Evolutionary conservation across 2,797 vertebrate genomes (phyloP).

Genomic region (Ceyx erithaca): DNA sequence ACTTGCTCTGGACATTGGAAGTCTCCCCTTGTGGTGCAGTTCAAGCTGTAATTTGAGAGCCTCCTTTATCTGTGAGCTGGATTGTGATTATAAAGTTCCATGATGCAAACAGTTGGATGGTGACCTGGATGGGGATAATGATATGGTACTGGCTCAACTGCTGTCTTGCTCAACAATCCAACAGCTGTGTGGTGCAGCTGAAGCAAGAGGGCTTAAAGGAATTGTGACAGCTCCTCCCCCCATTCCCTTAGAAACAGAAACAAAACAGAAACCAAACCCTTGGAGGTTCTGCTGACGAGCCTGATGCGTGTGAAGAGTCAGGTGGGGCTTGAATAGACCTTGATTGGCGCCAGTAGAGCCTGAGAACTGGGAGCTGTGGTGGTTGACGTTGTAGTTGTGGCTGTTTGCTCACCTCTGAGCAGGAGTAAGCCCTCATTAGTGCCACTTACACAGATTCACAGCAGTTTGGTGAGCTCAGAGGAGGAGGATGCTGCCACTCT

Average conservation of each 20-base stretch:
- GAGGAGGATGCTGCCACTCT: not conserved
- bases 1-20: not conserved
- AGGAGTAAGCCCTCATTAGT: not conserved
- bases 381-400: not conserved
- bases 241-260: conserved; percentile 44
- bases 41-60: conserved; percentile 21
- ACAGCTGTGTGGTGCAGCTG: conserved; percentile 47
- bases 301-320: not conserved
- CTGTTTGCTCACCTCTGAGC: not conserved
- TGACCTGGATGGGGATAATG: not conserved
- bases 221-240: conserved; percentile 31
- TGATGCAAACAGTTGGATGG: not conserved
- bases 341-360: not conserved
- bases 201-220: conserved; percentile 38
- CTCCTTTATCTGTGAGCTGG: not conserved
- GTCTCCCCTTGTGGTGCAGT: not conserved
- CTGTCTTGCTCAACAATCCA: conserved; percentile 46
- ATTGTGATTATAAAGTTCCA: conserved; percentile 4
- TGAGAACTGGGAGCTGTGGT: not conserved
- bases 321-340: not conserved
- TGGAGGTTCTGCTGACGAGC: not conserved
- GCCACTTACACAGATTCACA: not conserved
- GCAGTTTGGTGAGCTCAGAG: not conserved
- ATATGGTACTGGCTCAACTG: not conserved
- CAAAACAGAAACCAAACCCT: not conserved